Evolutionary conservation across 2,888 invertebrate species (phyloP), one percentile per base, ranked within the genome.

Genomic region (Drosophila tripunctata): DNA sequence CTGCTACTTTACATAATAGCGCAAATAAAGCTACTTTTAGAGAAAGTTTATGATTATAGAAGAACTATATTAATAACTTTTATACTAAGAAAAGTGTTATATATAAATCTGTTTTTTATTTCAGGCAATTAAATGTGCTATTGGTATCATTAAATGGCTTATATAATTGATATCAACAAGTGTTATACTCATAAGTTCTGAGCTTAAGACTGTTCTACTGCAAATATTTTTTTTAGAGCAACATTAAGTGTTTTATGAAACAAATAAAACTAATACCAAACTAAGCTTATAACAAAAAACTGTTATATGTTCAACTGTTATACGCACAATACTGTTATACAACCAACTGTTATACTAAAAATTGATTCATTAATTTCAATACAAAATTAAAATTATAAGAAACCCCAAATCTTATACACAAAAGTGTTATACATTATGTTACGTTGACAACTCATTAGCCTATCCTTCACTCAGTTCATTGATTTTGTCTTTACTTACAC

Each of bases 381-480:
- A 15, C 10, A 2, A 30, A 40, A 41, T 2, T 12, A 36, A 41
- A 27, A 22, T 21, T 4, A 30, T 31, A 15, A 6, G 8, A 56
- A 51, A 35, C 7, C 10, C 6, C 21, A 45, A 10, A 14, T 15
- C 4, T 17, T 27, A 7, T 15, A 21, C 6, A 6, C 0, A 15
- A 33, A 51, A 27, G 4, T 19, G 27, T 17, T 38, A 50, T 38
- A 50, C 27, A 38, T 27, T 7, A 38, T 12, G 50, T 1, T 17
- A 22, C 19, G 38, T 40, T 51, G 51, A 51, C 27, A 14, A 45
- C 10, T 57, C 47, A 67, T 52, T 24, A 41, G 36, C 6, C 27
- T 55, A 72, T 66, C 68, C 69, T 69, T 69, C 69, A 67, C 36
- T 40, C n/a, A 50, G 69, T 61, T 57, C 48, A 60, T 57, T 73